These are phyloP conservation scores for Sarcophaga variegata DNA, from an alignment of 2,888 invertebrate genomes.

Conservation along the genomic window DNA sequence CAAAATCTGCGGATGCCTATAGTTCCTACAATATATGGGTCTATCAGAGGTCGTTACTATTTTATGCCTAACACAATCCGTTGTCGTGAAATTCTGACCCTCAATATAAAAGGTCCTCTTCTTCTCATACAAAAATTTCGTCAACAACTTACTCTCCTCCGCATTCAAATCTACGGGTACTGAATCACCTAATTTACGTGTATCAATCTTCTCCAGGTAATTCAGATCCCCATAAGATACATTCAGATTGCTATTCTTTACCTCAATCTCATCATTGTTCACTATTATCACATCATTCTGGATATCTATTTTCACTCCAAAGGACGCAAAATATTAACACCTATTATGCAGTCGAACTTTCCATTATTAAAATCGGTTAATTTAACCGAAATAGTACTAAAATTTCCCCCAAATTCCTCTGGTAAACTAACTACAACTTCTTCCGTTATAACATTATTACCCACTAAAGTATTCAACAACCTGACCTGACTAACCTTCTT, in stretches of 20 bases:
- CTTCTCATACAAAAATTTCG: not conserved
- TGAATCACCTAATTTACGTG: not conserved
- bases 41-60: slow-evolving; percentile 51
- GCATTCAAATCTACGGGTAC: not conserved
- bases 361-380: slow-evolving; percentile 23
- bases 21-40: slow-evolving; percentile 54
- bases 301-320: no score
- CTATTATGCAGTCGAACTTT: slow-evolving; percentile 25
- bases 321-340: slow-evolving; percentile 33
- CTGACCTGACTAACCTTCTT: not conserved
- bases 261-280: no score
- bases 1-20: slow-evolving; percentile 27
- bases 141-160: not conserved
- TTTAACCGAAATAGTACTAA: slow-evolving; percentile 26
- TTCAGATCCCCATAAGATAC: no score
- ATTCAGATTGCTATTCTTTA: no score
- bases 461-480: no score
- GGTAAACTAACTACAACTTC: slow-evolving; percentile 21
- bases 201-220: no score
- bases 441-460: no score
- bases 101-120: slow-evolving; percentile 28
- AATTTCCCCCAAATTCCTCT: slow-evolving; percentile 3
- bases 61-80: slow-evolving; percentile 44
- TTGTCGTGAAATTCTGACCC: slow-evolving; percentile 32
- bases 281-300: no score